These are phyloP conservation scores for Ceratoteleas bidentatus DNA, from an alignment of 1,140 invertebrate genomes.

Conservation along the genomic window DNA sequence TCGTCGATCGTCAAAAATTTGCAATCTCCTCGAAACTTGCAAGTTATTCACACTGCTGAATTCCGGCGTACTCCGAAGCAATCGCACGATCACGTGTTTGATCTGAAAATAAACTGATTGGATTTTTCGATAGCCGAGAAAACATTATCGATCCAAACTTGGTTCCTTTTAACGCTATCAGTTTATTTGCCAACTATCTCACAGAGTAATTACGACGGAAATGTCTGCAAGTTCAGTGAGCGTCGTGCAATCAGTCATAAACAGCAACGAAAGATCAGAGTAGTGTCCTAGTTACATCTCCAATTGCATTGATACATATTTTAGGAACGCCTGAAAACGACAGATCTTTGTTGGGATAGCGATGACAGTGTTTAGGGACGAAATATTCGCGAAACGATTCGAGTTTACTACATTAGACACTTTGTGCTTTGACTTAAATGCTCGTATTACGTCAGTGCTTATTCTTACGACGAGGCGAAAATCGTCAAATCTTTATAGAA, in stretches of 20 bases:
- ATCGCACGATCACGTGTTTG: not conserved
- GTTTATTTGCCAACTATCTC: slow-evolving; percentile 10
- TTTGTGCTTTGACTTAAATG: slow-evolving; percentile 25
- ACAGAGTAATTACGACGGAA: slow-evolving; percentile 5
- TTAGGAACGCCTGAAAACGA: slow-evolving; percentile 8
- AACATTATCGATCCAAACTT: not conserved
- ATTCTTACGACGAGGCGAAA: slow-evolving; percentile 29
- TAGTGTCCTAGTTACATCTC: slow-evolving; percentile 23
- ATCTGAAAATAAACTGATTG: slow-evolving; percentile 27
- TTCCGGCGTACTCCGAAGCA: slow-evolving; percentile 21
- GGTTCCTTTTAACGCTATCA: slow-evolving; percentile 10
- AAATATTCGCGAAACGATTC: slow-evolving; percentile 23
- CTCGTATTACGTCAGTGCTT: slow-evolving; percentile 33
- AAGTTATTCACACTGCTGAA: slow-evolving; percentile 14
- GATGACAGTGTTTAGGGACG: slow-evolving; percentile 9
- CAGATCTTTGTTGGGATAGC: slow-evolving; percentile 6
- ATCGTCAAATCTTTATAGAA: slow-evolving; percentile 68
- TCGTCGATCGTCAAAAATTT: not conserved
- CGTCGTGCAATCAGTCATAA: slow-evolving; percentile 5
- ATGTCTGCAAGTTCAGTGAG: slow-evolving; percentile 24
- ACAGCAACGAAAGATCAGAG: not conserved
- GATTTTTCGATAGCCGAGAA: not conserved
- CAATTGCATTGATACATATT: slow-evolving; percentile 15
- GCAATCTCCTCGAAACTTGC: slow-evolving; percentile 3
- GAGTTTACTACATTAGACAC: slow-evolving; percentile 23